These are phyloP conservation scores for Pterophyllum scalare DNA, from an alignment of 2,113 vertebrate species.

Conservation along the genomic window DNA sequence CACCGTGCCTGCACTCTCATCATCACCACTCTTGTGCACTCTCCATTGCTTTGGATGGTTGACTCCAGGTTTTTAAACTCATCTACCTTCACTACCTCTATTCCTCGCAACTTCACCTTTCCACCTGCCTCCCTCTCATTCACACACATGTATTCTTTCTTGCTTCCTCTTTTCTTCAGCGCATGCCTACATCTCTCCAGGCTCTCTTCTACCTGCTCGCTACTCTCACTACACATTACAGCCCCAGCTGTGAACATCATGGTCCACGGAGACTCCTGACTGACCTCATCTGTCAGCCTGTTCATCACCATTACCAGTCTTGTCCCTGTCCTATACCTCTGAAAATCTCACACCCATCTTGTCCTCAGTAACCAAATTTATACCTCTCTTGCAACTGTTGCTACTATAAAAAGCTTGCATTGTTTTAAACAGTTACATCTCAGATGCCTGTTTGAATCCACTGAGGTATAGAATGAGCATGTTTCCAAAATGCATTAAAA, in stretches of 20 bases:
- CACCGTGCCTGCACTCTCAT: not conserved
- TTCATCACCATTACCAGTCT: not conserved
- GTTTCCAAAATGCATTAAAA: not conserved
- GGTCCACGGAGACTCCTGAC: not conserved
- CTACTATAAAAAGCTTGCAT: not conserved
- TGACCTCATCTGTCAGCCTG: not conserved
- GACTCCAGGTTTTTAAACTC: not conserved
- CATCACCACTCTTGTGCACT: not conserved
- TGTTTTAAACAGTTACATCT: not conserved
- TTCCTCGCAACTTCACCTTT: not conserved
- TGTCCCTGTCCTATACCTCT: not conserved
- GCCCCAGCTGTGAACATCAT: no score
- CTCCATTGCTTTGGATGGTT: not conserved
- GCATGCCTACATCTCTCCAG: not conserved
- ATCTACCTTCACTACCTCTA: no score
- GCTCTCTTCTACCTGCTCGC: not conserved
- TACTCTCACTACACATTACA: not conserved
- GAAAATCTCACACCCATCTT: not conserved
- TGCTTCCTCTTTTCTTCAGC: not conserved
- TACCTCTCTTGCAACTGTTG: not conserved
- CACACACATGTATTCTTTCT: no score
- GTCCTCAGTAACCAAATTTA: not conserved
- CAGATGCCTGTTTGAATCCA: not conserved
- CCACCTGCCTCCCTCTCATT: not conserved
- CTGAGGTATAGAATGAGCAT: not conserved